Conservation (phyloP, 92 coral and sea anemone species). For the Ricordea florida region DNA sequence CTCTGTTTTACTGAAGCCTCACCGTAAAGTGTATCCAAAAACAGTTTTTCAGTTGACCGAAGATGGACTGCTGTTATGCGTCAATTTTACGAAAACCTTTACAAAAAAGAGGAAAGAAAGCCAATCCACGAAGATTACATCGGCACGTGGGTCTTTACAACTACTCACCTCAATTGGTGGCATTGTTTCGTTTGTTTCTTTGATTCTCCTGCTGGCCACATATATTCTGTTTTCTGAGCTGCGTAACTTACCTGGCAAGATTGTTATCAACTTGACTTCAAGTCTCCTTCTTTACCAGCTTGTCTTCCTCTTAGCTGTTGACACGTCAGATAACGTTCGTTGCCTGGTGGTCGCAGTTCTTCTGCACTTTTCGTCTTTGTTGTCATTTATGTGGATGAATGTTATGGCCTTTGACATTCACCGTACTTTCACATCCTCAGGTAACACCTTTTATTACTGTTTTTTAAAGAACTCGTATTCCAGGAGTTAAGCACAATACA, state of each 20-base stretch:
- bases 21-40: not conserved
- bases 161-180: slow-evolving; percentile 19
- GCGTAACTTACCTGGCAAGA: slow-evolving; percentile 61
- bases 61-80: not conserved
- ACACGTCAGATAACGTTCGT: not conserved
- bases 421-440: slow-evolving; percentile 39
- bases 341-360: slow-evolving; percentile 48
- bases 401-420: slow-evolving; percentile 76
- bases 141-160: not conserved
- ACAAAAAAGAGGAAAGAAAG: not conserved
- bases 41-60: not conserved
- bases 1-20: not conserved
- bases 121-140: not conserved
- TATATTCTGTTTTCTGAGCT: slow-evolving; percentile 50
- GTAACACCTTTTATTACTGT: too few species aligned
- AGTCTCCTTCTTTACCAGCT: slow-evolving; percentile 38
- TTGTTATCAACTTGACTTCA: slow-evolving; percentile 46
- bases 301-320: slow-evolving; percentile 36
- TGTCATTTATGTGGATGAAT: slow-evolving; percentile 75
- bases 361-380: slow-evolving; percentile 51
- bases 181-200: slow-evolving; percentile 21
- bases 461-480: too few species aligned
- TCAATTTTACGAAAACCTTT: not conserved
- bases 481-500: too few species aligned
- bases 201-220: slow-evolving; percentile 34